These are phyloP conservation scores for Leptinotarsa defecta DNA, from an alignment of 1,140 invertebrate genomes.

Conservation along the genomic window DNA sequence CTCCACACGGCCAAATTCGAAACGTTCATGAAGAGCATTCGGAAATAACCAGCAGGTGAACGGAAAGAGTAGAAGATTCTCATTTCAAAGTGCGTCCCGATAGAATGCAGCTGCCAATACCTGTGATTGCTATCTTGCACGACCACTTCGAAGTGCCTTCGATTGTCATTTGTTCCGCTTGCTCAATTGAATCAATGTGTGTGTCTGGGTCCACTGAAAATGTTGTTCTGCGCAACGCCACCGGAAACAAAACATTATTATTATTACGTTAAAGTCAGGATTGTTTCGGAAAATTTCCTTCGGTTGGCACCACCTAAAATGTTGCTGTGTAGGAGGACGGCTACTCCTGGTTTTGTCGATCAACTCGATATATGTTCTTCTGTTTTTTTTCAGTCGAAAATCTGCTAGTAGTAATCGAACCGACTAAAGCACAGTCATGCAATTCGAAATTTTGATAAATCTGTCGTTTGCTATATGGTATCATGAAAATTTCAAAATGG, in stretches of 20 bases:
- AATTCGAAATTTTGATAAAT: too few species aligned
- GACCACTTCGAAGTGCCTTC: constrained; percentile 99
- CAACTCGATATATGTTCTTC: not conserved
- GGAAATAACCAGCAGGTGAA: not conserved
- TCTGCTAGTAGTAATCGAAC: too few species aligned
- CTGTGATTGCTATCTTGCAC: constrained; percentile 99
- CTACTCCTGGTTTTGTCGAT: not conserved
- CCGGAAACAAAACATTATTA: constrained; percentile 58
- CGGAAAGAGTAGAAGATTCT: constrained; percentile 9
- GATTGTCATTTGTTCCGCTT: constrained; percentile 95
- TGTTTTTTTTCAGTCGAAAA: too few species aligned
- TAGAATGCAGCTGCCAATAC: constrained; percentile 64
- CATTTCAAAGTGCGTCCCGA: constrained; percentile 41
- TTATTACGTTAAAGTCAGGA: not conserved
- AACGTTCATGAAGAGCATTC: constrained; percentile 17
- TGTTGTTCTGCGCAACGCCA: constrained; percentile 77
- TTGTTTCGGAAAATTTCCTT: not conserved
- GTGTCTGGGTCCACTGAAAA: constrained; percentile 98
- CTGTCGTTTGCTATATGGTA: too few species aligned
- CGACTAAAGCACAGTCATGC: too few species aligned
- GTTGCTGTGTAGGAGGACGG: not conserved
- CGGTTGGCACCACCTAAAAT: too few species aligned
- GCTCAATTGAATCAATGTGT: constrained; percentile 97
- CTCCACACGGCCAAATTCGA: constrained; percentile 17
- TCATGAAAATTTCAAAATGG: too few species aligned